Evolutionary conservation across 2,888 invertebrate genomes (phyloP).

Genomic region (Amiota minor): DNA sequence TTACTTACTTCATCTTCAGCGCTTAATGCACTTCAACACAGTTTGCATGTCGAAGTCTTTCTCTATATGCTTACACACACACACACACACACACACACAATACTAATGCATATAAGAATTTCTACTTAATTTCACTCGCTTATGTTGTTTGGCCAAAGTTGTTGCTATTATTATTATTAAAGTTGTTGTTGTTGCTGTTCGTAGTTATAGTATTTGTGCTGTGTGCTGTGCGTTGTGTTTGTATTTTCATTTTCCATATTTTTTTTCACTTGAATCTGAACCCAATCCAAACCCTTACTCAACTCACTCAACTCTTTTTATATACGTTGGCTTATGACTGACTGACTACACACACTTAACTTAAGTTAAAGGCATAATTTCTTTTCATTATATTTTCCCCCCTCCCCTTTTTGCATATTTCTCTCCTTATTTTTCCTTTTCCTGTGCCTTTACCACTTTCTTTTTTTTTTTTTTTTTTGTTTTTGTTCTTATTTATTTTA

Average conservation of each 20-base stretch:
- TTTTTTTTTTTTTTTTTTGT: slow-evolving; percentile 19
- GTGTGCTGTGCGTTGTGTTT: no score
- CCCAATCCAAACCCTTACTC: neutral
- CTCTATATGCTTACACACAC: neutral
- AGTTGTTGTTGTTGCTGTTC: no score
- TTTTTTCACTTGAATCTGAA: neutral
- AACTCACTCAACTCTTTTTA: neutral
- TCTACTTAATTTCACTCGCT: slow-evolving; percentile 32
- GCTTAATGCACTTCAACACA: neutral
- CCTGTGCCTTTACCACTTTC: no score
- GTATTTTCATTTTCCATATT: neutral
- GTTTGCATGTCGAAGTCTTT: no score
- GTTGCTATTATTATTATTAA: neutral
- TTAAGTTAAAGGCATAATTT: slow-evolving; percentile 29
- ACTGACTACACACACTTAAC: slow-evolving; percentile 15
- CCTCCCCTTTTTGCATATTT: neutral
- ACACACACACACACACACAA: neutral
- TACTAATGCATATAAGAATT: neutral
- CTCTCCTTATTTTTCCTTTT: neutral
- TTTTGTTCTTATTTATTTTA: slow-evolving; percentile 30
- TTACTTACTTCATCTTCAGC: neutral
- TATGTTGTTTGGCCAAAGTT: slow-evolving; percentile 3
- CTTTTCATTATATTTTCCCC: slow-evolving; percentile 16
- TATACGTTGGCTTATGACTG: neutral
- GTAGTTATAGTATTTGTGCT: no score